These are phyloP conservation scores for Galago senegalensis DNA, from an alignment of 2,797 vertebrate genomes.

Conservation along the genomic window DNA sequence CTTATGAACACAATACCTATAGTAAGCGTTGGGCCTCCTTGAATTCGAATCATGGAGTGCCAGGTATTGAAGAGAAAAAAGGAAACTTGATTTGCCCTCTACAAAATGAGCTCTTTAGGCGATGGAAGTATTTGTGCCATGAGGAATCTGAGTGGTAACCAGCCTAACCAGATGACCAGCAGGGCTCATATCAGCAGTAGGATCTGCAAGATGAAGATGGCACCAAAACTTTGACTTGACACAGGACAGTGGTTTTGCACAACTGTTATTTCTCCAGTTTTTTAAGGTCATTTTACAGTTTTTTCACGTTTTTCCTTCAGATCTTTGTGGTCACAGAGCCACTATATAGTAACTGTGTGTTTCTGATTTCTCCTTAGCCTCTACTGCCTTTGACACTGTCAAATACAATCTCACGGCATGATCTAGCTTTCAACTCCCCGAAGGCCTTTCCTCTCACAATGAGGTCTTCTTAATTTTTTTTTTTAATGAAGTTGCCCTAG, in stretches of 20 bases:
- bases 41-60: background rate
- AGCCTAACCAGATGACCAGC: background rate
- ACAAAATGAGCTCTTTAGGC: background rate
- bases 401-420: background rate
- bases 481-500: conserved; percentile 74
- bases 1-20: background rate
- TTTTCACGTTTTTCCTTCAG: background rate
- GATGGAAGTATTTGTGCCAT: background rate
- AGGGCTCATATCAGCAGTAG: background rate
- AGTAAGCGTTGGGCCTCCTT: background rate
- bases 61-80: background rate
- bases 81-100: background rate
- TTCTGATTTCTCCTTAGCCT: conserved; percentile 51
- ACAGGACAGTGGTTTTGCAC: background rate
- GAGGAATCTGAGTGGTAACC: background rate
- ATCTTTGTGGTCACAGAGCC: background rate
- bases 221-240: background rate
- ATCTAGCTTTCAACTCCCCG: conserved; percentile 75
- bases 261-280: background rate
- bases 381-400: conserved; percentile 18
- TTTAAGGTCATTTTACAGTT: background rate
- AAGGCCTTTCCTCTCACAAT: conserved; percentile 68
- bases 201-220: background rate
- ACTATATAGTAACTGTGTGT: background rate
- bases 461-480: conserved; percentile 78